Base-by-base conservation (phyloP, 2,888 invertebrate species). In the Eubasilissa splendida region DNA sequence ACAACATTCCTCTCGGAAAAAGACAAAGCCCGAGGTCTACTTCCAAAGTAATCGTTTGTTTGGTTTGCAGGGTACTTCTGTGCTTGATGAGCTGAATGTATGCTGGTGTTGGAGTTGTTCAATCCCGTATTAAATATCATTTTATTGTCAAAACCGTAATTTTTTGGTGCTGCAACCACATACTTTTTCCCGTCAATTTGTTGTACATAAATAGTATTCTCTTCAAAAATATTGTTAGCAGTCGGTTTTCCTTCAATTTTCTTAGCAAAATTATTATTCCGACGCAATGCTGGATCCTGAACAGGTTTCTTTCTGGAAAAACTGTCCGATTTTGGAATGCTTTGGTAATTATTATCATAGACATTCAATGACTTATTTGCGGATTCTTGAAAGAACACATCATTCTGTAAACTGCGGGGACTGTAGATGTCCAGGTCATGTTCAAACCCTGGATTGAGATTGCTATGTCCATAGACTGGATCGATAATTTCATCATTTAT, bases 21-120 rank as follows among this genome's bases (percentile, higher is more conserved):
- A n/a, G 90, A 91, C 85, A 90, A 87, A 56, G 90, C 90, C 56
- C 90, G 88, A 75, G 90, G 89, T 12, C 90, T 87, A 79, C 85
- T 86, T 22, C 83, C 84, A 56, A 84, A 80, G 74, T 84, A 84
- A 60, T 85, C 85, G n/a, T 84, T 83, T 50, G 84, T 59, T 60
- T 84, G 84, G 50, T 84, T 65, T 22, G 22, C 22, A 10, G 56
- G 11, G 42, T 59, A 63, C 65, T 65, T 76, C 42, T 79, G 58
- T n/a, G 82, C 50, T 77, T 83, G 83, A 76, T 77, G 79, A n/a
- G 83, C 83, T 4, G 83, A 83, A 81, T 83, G 83, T 56, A 83
- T 81, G 60, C 83, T 83, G 4, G 81, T 58, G 22, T 76, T 80
- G 8, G 83, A 83, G 11, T 81, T 76, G 60, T 81, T 70, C 14